phyloP scores from a whole-genome alignment of 2,797 vertebrate genomes.

The Hapalemur alaotrensis region DNA sequence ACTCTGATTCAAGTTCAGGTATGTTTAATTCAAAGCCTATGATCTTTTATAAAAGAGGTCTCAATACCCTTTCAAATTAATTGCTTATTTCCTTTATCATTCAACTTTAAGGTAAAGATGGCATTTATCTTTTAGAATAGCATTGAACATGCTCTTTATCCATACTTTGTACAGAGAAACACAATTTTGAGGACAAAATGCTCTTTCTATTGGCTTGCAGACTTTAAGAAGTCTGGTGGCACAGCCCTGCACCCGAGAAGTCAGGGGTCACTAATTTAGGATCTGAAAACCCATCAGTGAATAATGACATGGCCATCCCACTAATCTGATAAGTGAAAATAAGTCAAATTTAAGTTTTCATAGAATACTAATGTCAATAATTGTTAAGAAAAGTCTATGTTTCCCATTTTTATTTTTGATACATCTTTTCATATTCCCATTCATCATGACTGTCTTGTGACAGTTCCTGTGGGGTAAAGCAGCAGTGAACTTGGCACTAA shows the following conservation, averaged over 20 bases:
- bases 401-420: not conserved
- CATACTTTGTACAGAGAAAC: not conserved
- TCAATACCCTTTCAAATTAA: not conserved
- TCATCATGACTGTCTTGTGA: not conserved
- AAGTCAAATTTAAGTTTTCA: not conserved
- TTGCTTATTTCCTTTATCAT: not conserved
- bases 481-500: not conserved
- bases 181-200: not conserved
- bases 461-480: not conserved
- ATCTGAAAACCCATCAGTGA: not conserved
- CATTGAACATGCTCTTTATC: not conserved
- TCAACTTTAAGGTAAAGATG: not conserved
- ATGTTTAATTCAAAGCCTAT: not conserved
- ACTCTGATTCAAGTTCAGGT: not conserved
- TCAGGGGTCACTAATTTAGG: not conserved
- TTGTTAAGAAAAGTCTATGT: not conserved
- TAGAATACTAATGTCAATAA: not conserved
- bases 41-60: not conserved
- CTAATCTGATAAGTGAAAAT: slow-evolving; percentile 47
- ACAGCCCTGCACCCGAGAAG: not conserved
- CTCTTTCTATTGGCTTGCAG: not conserved
- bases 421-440: not conserved
- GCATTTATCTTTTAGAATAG: not conserved
- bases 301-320: not conserved
- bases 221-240: not conserved